phyloP scores from a whole-genome alignment of 2,888 invertebrate species.

The Parnassius apollo region DNA sequence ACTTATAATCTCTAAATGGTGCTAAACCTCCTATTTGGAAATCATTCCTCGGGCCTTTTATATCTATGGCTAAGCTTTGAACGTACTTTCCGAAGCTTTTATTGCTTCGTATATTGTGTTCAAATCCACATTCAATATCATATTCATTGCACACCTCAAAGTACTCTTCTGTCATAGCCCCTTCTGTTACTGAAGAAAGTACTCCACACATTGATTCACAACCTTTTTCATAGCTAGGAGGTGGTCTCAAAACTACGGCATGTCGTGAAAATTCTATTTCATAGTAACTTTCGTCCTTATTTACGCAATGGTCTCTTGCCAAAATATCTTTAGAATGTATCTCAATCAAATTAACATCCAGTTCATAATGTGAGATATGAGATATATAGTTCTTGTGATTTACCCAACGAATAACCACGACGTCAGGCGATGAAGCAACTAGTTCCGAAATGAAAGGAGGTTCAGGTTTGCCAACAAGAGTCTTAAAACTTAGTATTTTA shows the following conservation, averaged over 20 bases:
- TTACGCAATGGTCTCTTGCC: conserved; percentile 53
- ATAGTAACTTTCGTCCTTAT: conserved; percentile 38
- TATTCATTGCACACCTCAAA: conserved; percentile 59
- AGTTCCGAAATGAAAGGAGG: conserved; percentile 67
- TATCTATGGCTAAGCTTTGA: conserved; percentile 48
- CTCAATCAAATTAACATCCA: conserved; percentile 60
- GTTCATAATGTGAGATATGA: conserved; percentile 57
- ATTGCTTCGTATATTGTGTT: conserved; percentile 47
- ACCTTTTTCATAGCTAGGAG: conserved; percentile 53
- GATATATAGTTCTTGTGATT: conserved; percentile 59
- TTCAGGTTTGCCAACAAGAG: conserved; percentile 60
- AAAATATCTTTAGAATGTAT: conserved; percentile 44
- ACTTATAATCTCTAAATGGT: conserved; percentile 67
- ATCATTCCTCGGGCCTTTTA: conserved; percentile 43
- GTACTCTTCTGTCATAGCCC: conserved; percentile 56
- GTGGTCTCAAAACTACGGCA: conserved; percentile 60
- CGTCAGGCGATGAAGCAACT: conserved; percentile 50
- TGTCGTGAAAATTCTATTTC: conserved; percentile 55
- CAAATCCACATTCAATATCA: conserved; percentile 45
- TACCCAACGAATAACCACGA: conserved; percentile 60
- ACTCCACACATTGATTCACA: conserved; percentile 67
- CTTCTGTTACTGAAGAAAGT: conserved; percentile 51
- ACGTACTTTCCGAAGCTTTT: conserved; percentile 47
- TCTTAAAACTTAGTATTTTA: conserved; percentile 57
- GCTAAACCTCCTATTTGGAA: conserved; percentile 57